Base-by-base conservation (phyloP, 2,888 invertebrate species). In the Agriopis leucophaearia region DNA sequence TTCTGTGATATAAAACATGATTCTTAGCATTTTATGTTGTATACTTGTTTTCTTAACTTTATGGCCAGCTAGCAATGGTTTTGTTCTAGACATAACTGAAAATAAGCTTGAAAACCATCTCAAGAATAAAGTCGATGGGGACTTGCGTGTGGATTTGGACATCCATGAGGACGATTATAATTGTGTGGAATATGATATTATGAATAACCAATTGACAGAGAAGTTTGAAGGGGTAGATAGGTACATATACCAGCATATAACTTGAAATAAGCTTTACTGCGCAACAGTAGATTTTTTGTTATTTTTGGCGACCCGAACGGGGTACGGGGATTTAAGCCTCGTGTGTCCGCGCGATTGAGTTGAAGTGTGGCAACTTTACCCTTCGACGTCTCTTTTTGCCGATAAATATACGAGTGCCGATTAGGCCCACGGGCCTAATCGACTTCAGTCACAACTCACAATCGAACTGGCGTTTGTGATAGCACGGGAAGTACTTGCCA, bases 121-220 rank as follows among this genome's bases (percentile, higher is more conserved):
- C 44, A 40, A 47, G 16, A 16, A 50, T 13, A 58, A 13, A 48
- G 27, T 48, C 16, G 79, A 74, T 65, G 76, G 71, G 7, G 81
- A 82, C 64, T 85, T 83, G 59, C 82, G 78, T 60, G 80, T 88
- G 18, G 81, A 87, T 55, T 77, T 85, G 56, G 61, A 72, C 0
- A 69, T 88, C 16, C 66, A 69, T 12, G 80, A 84, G 0, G 78
- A 81, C 0, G 87, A 89, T 68, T 85, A 84, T 64, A 84, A 86
- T 60, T 80, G 83, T 79, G 75, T 84, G 10, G 59, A 71, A 54
- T 54, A 54, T 54, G 52, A 54, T 15, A 38, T 54, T 48, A 74
- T 74, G 38, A 67, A 50, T 4, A 47, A 52, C 38, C 27, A 12
- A 40, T 48, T 42, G 1, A 40, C 13, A 5, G 52, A 54, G 9